Conservation (phyloP, 1,140 invertebrate genomes). For the Leguminivora glycinivorella region DNA sequence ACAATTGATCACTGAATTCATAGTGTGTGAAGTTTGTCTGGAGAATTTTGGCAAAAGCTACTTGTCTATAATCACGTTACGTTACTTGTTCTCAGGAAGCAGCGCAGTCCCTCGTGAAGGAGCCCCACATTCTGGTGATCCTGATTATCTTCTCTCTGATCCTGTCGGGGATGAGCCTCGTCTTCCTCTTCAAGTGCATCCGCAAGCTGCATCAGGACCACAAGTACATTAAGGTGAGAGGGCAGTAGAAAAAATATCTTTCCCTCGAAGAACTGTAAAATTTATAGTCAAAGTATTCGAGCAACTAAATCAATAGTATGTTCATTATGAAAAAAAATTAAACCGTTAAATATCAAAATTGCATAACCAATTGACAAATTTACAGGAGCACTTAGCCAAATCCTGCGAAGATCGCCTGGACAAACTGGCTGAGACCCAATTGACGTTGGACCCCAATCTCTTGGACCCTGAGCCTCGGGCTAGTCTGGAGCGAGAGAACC, state of each 20-base stretch:
- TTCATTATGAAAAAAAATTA: no score
- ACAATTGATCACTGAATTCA: no score
- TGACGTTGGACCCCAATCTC: slow-evolving; percentile 63
- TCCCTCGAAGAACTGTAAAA: no score
- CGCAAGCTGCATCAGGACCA: slow-evolving; percentile 91
- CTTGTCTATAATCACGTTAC: no score
- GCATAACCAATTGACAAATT: no score
- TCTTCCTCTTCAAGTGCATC: slow-evolving; percentile 91
- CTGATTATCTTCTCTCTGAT: slow-evolving; percentile 93
- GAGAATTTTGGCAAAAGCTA: no score
- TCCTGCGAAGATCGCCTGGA: slow-evolving; percentile 88
- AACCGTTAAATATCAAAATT: no score
- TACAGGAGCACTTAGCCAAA: slow-evolving; percentile 89
- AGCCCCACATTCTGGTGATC: slow-evolving; percentile 91
- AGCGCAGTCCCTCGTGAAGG: slow-evolving; percentile 69
- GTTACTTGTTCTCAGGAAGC: slow-evolving; percentile 66
- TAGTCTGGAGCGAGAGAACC: slow-evolving; percentile 65
- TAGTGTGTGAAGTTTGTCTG: no score
- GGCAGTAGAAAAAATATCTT: no score
- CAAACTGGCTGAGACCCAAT: slow-evolving; percentile 81
- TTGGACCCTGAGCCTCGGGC: slow-evolving; percentile 60
- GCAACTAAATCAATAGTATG: no score
- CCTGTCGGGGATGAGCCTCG: slow-evolving; percentile 91
- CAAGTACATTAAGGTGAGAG: slow-evolving; percentile 87
- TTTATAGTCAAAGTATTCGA: no score